phyloP scores from a whole-genome alignment of 2,113 vertebrate species.

The Callipepla squamata region DNA sequence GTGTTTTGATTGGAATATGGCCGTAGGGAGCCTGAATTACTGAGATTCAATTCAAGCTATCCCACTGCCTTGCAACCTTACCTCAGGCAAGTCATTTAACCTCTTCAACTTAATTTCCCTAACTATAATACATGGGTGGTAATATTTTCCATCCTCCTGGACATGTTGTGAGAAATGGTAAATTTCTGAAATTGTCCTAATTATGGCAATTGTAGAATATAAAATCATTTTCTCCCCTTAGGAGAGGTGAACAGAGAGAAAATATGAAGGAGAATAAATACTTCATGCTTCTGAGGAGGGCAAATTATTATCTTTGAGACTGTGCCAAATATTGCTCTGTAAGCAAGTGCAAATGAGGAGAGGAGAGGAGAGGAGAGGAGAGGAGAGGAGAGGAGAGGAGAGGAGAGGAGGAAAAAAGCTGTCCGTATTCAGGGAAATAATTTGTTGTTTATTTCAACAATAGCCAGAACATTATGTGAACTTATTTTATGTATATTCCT shows the following conservation, averaged over 20 bases:
- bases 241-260: background rate
- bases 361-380: no score
- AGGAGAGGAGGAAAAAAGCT: background rate
- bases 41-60: background rate
- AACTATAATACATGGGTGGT: background rate
- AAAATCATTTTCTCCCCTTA: background rate
- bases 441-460: background rate
- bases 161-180: background rate
- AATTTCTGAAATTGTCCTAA: background rate
- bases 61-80: background rate
- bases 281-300: background rate
- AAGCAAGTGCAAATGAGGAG: background rate
- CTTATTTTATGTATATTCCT: background rate
- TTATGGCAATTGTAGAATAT: background rate
- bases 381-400: no score
- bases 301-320: background rate
- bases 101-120: background rate
- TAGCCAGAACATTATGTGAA: background rate
- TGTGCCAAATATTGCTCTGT: background rate
- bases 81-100: slow-evolving; percentile 20
- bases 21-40: background rate
- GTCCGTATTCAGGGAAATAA: background rate
- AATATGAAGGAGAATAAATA: background rate
- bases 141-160: background rate
- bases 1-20: background rate